Evolutionary conservation across 2,113 vertebrate genomes (phyloP).

Genomic region (Motacilla tschutschensis): DNA sequence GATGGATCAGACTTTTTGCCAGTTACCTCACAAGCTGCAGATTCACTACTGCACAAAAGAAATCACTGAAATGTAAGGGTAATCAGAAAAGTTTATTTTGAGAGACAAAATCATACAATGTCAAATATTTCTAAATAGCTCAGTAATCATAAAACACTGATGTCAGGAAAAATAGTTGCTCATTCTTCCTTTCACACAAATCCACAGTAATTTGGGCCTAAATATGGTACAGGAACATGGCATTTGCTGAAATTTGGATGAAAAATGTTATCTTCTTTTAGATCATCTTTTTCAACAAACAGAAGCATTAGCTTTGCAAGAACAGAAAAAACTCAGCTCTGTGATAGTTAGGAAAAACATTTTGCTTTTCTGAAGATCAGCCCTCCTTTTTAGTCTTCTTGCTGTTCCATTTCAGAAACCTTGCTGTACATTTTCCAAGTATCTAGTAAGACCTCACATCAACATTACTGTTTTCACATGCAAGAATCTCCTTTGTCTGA

Average conservation of each 20-base stretch:
- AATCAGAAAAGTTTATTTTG: constrained; percentile 67
- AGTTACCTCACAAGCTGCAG: constrained; percentile 59
- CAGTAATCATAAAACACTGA: constrained; percentile 57
- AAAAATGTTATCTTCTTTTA: constrained; percentile 25
- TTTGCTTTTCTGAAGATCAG: not conserved
- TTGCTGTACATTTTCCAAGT: not conserved
- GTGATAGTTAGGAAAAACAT: not conserved
- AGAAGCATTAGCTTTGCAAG: not conserved
- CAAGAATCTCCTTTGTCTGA: not conserved
- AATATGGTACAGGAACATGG: constrained; percentile 29
- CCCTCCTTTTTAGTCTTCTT: not conserved
- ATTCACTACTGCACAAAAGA: constrained; percentile 51
- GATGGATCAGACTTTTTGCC: constrained; percentile 46
- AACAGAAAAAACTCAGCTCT: not conserved
- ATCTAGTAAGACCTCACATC: not conserved
- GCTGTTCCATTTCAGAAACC: not conserved
- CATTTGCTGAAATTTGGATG: constrained; percentile 31
- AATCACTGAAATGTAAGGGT: constrained; percentile 52
- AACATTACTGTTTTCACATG: not conserved
- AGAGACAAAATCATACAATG: constrained; percentile 57
- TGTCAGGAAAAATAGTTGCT: constrained; percentile 52
- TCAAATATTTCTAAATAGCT: constrained; percentile 61
- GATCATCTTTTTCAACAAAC: constrained; percentile 6
- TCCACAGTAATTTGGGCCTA: constrained; percentile 50
- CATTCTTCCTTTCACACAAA: constrained; percentile 45